A percentile compares a stretch with the other conserved stretches of the same genome.
phyloP scores from a whole-genome alignment of 2,888 invertebrate species.

The Drosophila pseudotalamancana region DNA sequence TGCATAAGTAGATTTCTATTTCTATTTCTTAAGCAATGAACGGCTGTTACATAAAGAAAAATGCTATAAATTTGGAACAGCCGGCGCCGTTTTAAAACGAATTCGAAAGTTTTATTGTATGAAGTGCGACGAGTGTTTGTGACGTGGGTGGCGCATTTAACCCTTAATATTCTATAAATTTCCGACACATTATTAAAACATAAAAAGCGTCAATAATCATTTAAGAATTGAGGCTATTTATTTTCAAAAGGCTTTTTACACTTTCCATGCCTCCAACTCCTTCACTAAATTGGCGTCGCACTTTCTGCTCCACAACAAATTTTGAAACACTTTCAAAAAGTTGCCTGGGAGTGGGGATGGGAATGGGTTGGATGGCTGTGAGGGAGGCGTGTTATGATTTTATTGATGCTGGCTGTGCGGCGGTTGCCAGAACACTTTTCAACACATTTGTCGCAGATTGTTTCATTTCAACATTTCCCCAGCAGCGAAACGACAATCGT shows the following conservation, averaged over 20 bases:
- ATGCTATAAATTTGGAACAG: conserved; percentile 71
- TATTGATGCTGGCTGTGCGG: conserved; percentile 50
- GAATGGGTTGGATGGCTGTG: neutral
- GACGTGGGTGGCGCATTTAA: conserved; percentile 71
- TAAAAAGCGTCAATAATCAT: conserved; percentile 80
- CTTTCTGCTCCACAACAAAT: conserved; percentile 42
- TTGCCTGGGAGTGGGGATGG: conserved; percentile 23
- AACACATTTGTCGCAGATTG: conserved; percentile 76
- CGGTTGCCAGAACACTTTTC: conserved; percentile 66
- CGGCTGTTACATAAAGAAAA: conserved; percentile 64
- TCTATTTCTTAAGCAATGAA: conserved; percentile 53
- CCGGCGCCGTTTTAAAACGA: conserved; percentile 75
- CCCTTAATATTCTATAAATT: conserved; percentile 65
- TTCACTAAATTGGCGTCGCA: conserved; percentile 29
- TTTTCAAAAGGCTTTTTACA: conserved; percentile 52
- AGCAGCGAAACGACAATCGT: conserved; percentile 59
- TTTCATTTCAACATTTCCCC: conserved; percentile 71
- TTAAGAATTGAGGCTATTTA: conserved; percentile 75
- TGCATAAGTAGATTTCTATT: conserved; percentile 45
- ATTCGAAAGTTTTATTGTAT: conserved; percentile 78
- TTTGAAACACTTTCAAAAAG: conserved; percentile 46
- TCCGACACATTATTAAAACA: conserved; percentile 78
- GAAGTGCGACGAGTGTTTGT: conserved; percentile 68
- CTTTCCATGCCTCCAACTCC: neutral
- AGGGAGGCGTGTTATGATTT: conserved; percentile 60